phyloP scores from a whole-genome alignment of 2,113 vertebrate species.

The Empidonax alnorum region DNA sequence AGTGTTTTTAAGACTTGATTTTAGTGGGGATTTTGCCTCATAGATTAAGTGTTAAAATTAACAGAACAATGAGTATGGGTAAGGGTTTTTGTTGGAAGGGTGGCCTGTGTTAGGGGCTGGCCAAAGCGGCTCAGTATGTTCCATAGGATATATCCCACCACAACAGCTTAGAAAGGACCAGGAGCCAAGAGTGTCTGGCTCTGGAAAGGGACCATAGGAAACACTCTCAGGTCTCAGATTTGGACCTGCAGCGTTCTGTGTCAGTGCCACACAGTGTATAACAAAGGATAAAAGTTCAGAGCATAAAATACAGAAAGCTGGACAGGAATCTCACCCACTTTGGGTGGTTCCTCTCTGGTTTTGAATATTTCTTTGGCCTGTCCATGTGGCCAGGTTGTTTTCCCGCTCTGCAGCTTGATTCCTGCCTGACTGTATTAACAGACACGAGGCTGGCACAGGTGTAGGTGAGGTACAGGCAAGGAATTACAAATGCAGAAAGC shows the following conservation, averaged over 20 bases:
- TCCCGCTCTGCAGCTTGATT: background rate
- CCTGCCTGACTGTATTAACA: background rate
- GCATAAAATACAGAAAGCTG: background rate
- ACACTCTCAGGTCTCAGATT: background rate
- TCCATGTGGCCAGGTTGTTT: background rate
- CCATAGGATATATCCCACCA: background rate
- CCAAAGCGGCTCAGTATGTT: accelerated
- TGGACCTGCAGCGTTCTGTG: background rate
- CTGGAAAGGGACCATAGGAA: background rate
- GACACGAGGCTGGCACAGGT: background rate
- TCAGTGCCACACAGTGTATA: background rate
- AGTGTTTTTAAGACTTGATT: background rate
- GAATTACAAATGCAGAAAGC: background rate
- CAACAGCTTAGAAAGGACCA: background rate
- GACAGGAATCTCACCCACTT: background rate
- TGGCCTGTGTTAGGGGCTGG: background rate
- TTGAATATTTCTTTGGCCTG: background rate
- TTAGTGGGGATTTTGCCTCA: background rate
- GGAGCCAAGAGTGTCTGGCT: background rate
- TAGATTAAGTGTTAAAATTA: background rate
- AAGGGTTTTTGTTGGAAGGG: background rate
- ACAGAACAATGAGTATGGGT: background rate
- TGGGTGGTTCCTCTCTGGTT: background rate
- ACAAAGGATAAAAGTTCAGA: background rate
- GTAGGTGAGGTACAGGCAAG: background rate